phyloP scores from a whole-genome alignment of 2,888 invertebrate genomes.

The Chloroclysta siterata region DNA sequence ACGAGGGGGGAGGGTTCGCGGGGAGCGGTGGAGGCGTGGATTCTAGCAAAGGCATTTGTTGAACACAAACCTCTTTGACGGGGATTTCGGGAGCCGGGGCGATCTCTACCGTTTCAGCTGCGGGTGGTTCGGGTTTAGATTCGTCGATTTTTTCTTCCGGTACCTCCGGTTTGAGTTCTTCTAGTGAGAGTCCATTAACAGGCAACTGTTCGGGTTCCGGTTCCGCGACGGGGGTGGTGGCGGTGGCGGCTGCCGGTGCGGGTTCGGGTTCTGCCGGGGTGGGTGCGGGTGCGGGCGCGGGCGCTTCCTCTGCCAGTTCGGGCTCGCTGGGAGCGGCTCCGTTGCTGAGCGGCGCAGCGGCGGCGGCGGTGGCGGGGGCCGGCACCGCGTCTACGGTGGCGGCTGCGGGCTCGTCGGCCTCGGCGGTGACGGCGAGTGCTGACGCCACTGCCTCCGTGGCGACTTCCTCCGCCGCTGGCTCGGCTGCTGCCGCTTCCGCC shows the following conservation, averaged over 20 bases:
- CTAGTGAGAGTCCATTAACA: constrained; percentile 72
- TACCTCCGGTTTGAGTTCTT: constrained; percentile 63
- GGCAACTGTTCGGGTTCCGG: constrained; percentile 71
- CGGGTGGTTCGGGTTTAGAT: constrained; percentile 65
- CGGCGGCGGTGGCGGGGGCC: constrained; percentile 66
- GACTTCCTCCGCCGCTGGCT: constrained; percentile 24
- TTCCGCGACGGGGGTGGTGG: constrained; percentile 47
- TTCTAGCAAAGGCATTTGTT: constrained; percentile 86
- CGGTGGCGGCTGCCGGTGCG: constrained; percentile 57
- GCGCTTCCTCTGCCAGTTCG: constrained; percentile 67
- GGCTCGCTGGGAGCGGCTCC: constrained; percentile 37
- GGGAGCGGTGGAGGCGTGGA: constrained; percentile 90
- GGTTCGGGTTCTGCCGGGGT: constrained; percentile 42
- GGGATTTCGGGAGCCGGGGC: constrained; percentile 75
- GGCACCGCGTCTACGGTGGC: constrained; percentile 56
- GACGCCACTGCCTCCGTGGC: constrained; percentile 7
- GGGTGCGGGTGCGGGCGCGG: constrained; percentile 69
- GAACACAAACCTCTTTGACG: constrained; percentile 84
- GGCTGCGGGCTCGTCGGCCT: constrained; percentile 38
- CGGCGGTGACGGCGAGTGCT: background rate
- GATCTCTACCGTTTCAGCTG: constrained; percentile 64
- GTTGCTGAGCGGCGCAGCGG: constrained; percentile 49
- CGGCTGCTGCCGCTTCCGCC: constrained; percentile 58
- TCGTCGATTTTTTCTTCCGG: constrained; percentile 59
- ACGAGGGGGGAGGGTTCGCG: constrained; percentile 90